Evolutionary conservation across 2,797 vertebrate genomes (phyloP).

Genomic region (Sebastes nivosus): DNA sequence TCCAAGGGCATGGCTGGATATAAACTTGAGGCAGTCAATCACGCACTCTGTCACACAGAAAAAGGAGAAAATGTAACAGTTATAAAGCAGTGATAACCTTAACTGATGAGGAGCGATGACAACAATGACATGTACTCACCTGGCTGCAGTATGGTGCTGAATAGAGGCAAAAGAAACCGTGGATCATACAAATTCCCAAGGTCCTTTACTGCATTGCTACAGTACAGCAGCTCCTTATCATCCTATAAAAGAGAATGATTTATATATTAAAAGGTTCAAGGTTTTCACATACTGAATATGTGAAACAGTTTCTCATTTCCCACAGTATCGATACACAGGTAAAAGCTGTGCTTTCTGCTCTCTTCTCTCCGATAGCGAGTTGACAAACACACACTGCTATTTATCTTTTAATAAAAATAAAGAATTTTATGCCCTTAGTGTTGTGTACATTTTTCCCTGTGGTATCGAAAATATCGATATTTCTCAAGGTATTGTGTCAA

Average conservation of each 20-base stretch:
- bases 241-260: constrained; percentile 74
- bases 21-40: constrained; percentile 91
- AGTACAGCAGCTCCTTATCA: constrained; percentile 70
- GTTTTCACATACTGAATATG: too few relatives aligned
- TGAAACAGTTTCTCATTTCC: too few relatives aligned
- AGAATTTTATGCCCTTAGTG: too few relatives aligned
- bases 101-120: background rate
- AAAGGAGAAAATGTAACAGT: background rate
- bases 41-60: constrained; percentile 83
- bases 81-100: background rate
- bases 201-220: constrained; percentile 66
- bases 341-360: too few relatives aligned
- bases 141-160: constrained; percentile 89
- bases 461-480: too few relatives aligned
- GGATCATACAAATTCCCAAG: constrained; percentile 88
- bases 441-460: too few relatives aligned
- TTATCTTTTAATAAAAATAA: too few relatives aligned
- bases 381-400: too few relatives aligned
- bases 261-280: background rate
- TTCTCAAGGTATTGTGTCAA: too few relatives aligned
- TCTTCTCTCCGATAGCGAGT: too few relatives aligned
- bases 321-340: too few relatives aligned
- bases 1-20: constrained; percentile 89
- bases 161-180: constrained; percentile 92
- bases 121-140: constrained; percentile 76